These are phyloP conservation scores for Centruroides vittatus DNA, from an alignment of 1,140 invertebrate genomes.

Conservation along the genomic window DNA sequence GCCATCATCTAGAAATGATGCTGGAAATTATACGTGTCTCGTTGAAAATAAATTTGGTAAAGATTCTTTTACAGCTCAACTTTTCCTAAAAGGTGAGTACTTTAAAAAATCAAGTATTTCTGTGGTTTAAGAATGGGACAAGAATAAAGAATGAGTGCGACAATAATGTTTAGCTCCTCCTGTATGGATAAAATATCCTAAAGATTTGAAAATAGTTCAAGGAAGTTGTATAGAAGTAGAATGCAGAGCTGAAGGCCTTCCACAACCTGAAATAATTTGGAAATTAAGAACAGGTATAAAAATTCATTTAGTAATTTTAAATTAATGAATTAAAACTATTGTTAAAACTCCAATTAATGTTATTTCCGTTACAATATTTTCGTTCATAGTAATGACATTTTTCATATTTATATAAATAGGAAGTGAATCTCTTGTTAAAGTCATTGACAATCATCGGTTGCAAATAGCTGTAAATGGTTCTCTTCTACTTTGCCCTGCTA, in stretches of 20 bases:
- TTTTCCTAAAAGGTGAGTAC: constrained; percentile 57
- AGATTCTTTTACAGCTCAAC: constrained; percentile 74
- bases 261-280: constrained; percentile 24
- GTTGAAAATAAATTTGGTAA: constrained; percentile 87
- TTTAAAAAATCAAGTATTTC: constrained; percentile 4
- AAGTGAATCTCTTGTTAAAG: neutral
- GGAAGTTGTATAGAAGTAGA: neutral
- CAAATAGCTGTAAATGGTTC: no score
- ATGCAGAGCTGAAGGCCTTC: constrained; percentile 6
- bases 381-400: neutral
- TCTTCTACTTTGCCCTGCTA: no score
- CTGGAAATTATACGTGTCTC: constrained; percentile 69
- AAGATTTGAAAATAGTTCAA: neutral
- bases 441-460: no score
- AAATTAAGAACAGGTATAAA: constrained; percentile 24
- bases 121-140: neutral
- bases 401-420: neutral
- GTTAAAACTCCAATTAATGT: no score
- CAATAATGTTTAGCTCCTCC: constrained; percentile 4
- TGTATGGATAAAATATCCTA: constrained; percentile 4
- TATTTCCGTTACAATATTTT: neutral
- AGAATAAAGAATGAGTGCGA: neutral
- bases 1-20: constrained; percentile 36
- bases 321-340: no score
- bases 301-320: neutral